Base-by-base conservation (phyloP, 2,113 vertebrate species). In the Scartelaos histophorus region DNA sequence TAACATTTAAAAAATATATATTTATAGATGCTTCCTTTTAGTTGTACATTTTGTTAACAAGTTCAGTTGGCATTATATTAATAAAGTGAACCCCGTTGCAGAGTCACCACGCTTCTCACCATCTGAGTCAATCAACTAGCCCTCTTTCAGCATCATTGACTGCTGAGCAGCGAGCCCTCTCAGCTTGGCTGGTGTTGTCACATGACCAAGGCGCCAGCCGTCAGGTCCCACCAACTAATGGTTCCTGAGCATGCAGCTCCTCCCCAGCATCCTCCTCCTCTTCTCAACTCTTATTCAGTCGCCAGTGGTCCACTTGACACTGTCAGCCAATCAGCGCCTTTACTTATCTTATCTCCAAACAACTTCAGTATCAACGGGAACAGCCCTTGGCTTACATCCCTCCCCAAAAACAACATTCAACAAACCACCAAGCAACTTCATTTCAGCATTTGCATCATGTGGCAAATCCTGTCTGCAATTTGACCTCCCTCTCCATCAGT, bases 11-110 rank as follows among this genome's bases (percentile, higher is more conserved):
- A 7, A 43, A 43, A 43, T 38, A 43, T 43, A 78, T 34, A 77
- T 82, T 82, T 78, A 66, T 78, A 66, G 83, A 74, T 73, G 76
- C 76, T 94, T 93, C 93, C 91, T 95, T 43, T 94, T 93, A 95
- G 90, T 81, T 97, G 93, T 98, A 95, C 92, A 94, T 94, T 95
- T 95, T 96, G 95, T 88, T 92, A 93, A 95, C 94, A 93, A 91
- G 89, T 89, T 92, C 83, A 92, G 94, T 95, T 97, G 95, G 94
- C 95, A 95, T 97, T 92, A 43, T 97, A 91, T 98, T 98, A 97
- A 98, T 98, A 98, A 99, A 97, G 95, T 98, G 96, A 99, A 97
- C 96, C 95, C 97, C 97, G 95, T 99, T 99, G 95, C 97, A 99
- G 97, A 99, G 97, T 97, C 97, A 97, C 96, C 97, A 98, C 95